Conservation (phyloP, 2,888 invertebrate genomes). For the Sussaba pulchella region DNA sequence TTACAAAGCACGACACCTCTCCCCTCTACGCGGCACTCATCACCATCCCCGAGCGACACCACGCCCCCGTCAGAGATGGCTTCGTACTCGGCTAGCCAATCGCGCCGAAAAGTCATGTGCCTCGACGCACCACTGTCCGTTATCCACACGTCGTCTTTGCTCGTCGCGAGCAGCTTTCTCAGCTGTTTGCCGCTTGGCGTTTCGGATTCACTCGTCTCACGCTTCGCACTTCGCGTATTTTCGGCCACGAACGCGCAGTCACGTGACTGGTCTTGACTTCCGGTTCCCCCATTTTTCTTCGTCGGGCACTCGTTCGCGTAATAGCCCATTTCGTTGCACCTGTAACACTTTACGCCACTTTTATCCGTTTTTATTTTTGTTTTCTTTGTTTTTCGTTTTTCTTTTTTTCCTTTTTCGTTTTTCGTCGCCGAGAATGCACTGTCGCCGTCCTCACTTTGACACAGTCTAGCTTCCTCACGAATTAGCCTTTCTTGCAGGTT, state of each 20-base stretch:
- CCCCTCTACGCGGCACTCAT: neutral
- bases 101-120: slow-evolving; percentile 6
- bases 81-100: neutral
- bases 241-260: slow-evolving; percentile 6
- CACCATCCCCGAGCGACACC: slow-evolving; percentile 12
- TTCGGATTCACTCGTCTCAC: neutral
- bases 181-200: neutral
- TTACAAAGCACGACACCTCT: neutral
- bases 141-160: slow-evolving; percentile 5
- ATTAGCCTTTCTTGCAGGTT: slow-evolving; percentile 55
- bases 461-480: slow-evolving; percentile 48
- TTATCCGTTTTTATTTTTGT: neutral
- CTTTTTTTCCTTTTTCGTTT: neutral
- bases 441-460: too few relatives aligned
- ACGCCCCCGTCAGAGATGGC: neutral
- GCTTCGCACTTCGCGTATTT: neutral
- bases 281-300: slow-evolving; percentile 20
- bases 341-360: slow-evolving; percentile 42
- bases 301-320: slow-evolving; percentile 53
- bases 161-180: too few relatives aligned
- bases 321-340: slow-evolving; percentile 55
- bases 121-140: slow-evolving; percentile 18
- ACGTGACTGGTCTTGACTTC: neutral
- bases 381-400: slow-evolving; percentile 7
- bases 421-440: slow-evolving; percentile 31